Percentiles rank a stretch among this genome's conserved stretches.
phyloP scores from a whole-genome alignment of 1,140 invertebrate genomes.

The Bombyx mandarina region DNA sequence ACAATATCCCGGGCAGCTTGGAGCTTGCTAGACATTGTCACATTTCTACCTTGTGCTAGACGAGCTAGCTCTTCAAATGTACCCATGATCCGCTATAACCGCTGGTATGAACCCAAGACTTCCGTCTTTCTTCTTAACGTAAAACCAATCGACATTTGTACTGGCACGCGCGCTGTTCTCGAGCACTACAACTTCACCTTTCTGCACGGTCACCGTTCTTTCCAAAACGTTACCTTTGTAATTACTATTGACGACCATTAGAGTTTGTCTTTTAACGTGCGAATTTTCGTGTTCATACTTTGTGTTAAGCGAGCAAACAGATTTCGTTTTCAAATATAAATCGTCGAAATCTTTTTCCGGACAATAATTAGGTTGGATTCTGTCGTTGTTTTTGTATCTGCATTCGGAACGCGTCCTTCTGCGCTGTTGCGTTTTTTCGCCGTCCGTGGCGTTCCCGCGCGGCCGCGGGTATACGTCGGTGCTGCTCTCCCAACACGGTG shows the following conservation, averaged over 20 bases:
- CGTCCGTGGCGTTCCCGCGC: conserved; percentile 81
- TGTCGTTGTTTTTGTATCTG: conserved; percentile 57
- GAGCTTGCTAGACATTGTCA: too few species aligned
- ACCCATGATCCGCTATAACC: conserved; percentile 81
- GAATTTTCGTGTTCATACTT: conserved; percentile 46
- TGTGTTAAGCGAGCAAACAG: conserved; percentile 49
- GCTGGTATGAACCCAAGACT: conserved; percentile 83
- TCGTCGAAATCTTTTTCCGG: conserved; percentile 78
- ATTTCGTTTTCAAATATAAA: conserved; percentile 76
- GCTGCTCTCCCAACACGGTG: conserved; percentile 83
- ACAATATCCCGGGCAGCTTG: too few species aligned
- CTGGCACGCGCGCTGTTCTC: conserved; percentile 69
- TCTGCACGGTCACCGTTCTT: conserved; percentile 75
- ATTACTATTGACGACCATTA: conserved; percentile 78
- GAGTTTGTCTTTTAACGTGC: conserved; percentile 71
- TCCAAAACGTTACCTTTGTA: conserved; percentile 72
- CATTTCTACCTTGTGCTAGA: too few species aligned
- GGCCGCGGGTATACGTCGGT: conserved; percentile 84
- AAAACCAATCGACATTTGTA: conserved; percentile 78
- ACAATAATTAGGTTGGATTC: conserved; percentile 61
- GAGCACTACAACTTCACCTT: conserved; percentile 82
- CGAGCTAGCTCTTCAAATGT: conserved; percentile 59
- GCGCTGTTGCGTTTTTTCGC: conserved; percentile 75
- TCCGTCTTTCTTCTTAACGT: conserved; percentile 77
- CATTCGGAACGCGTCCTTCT: conserved; percentile 72